phyloP scores from a whole-genome alignment of 30 jellyfish, hydroid and myxozoan species.

The Aurelia sp. region DNA sequence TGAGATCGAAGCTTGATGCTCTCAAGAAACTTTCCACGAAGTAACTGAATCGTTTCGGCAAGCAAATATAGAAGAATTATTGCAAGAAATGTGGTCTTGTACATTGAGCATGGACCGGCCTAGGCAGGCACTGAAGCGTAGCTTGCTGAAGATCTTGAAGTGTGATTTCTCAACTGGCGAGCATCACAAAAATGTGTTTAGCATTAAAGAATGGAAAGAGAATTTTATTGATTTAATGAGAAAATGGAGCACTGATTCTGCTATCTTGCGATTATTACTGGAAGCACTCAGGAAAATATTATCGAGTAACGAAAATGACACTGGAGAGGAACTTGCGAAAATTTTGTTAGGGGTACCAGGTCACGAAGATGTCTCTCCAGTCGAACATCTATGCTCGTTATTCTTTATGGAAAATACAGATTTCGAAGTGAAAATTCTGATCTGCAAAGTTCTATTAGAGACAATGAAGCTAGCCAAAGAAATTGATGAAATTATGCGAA shows the following conservation, averaged over 20 bases:
- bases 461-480: no score
- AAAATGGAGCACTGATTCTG: slow-evolving; percentile 18
- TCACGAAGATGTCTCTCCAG: not conserved
- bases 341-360: not conserved
- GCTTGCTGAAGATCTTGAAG: not conserved
- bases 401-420: slow-evolving; percentile 1
- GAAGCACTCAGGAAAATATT: slow-evolving; percentile 22
- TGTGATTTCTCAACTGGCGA: not conserved
- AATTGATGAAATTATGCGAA: no score
- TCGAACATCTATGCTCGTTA: not conserved
- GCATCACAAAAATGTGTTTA: no score
- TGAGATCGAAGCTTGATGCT: no score
- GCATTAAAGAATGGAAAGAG: slow-evolving; percentile 6
- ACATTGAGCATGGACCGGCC: slow-evolving; percentile 20
- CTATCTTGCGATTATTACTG: slow-evolving; percentile 6
- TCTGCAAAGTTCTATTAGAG: not conserved
- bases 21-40: no score
- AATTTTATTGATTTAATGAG: not conserved
- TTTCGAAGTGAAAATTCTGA: not conserved
- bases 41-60: no score
- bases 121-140: slow-evolving; percentile 36
- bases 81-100: no score
- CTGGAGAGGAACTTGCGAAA: slow-evolving; percentile 13
- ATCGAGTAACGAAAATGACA: not conserved
- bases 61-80: no score